Evolutionary conservation across 2,113 vertebrate species (phyloP).

Genomic region (Vulpes lagopus): DNA sequence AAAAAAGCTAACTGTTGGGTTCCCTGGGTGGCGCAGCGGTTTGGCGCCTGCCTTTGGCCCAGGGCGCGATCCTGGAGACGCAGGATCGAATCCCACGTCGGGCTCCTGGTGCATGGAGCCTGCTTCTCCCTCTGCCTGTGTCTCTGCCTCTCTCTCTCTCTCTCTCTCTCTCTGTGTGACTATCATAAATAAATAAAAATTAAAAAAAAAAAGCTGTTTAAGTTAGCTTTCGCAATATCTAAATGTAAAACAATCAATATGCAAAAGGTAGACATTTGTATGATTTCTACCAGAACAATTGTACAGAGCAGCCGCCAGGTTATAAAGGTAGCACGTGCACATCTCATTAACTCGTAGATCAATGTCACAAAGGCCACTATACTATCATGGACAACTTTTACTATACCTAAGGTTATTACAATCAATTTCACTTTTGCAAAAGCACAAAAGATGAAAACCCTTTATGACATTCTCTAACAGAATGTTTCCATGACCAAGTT

Average conservation of each 20-base stretch:
- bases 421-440: conserved; percentile 80
- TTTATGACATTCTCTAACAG: conserved; percentile 66
- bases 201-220: not conserved
- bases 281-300: conserved; percentile 64
- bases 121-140: too few species aligned
- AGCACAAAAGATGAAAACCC: conserved; percentile 64
- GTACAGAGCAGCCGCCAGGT: conserved; percentile 66
- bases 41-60: too few species aligned
- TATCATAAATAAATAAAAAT: too few species aligned
- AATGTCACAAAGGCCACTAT: conserved; percentile 75
- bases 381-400: conserved; percentile 82
- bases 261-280: conserved; percentile 70
- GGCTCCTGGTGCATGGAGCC: too few species aligned
- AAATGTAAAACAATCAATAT: conserved; percentile 64
- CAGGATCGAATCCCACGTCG: too few species aligned
- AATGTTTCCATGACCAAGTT: conserved; percentile 66
- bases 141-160: too few species aligned
- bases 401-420: conserved; percentile 80
- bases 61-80: too few species aligned
- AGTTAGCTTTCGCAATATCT: conserved; percentile 72
- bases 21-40: too few species aligned
- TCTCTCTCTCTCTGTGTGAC: too few species aligned
- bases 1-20: too few species aligned
- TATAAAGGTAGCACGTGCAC: conserved; percentile 73
- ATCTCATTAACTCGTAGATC: conserved; percentile 84